A percentile compares a stretch with the other conserved stretches of the same genome.
phyloP scores from a whole-genome alignment of 2,797 vertebrate species.

The Scleropages formosus region DNA sequence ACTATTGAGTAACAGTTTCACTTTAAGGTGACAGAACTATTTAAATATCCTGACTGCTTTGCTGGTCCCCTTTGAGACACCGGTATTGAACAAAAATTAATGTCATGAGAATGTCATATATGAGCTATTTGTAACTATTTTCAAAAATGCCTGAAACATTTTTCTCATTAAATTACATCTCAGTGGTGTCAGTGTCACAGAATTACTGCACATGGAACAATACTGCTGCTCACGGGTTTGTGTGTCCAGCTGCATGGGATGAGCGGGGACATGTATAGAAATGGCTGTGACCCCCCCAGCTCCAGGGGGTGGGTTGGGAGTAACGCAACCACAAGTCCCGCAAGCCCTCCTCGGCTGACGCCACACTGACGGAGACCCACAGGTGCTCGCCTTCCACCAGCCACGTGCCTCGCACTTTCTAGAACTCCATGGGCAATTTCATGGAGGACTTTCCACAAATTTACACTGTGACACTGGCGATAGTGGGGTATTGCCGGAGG shows the following conservation, averaged over 20 bases:
- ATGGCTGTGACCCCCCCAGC: too few species aligned
- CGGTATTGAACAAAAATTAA: slow-evolving; percentile 17
- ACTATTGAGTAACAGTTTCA: slow-evolving; percentile 13
- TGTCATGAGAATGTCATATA: too few species aligned
- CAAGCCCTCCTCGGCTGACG: neutral
- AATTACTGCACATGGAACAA: slow-evolving; percentile 20
- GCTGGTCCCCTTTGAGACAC: neutral
- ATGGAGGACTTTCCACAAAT: too few species aligned
- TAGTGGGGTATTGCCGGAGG: too few species aligned
- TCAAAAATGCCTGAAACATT: neutral
- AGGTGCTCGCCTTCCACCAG: too few species aligned
- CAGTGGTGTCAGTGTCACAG: neutral
- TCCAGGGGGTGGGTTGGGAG: too few species aligned
- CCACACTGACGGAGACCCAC: neutral
- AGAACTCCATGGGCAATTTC: too few species aligned
- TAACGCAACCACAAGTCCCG: too few species aligned
- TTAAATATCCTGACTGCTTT: slow-evolving; percentile 8
- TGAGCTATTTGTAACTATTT: slow-evolving; percentile 4
- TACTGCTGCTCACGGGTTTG: slow-evolving; percentile 10
- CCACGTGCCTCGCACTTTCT: too few species aligned
- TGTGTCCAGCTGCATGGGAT: neutral
- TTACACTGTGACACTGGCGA: too few species aligned
- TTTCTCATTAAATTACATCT: neutral
- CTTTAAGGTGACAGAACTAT: slow-evolving; percentile 5
- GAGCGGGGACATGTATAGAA: neutral